phyloP scores from a whole-genome alignment of 2,113 vertebrate genomes.

The Platysteira castanea region DNA sequence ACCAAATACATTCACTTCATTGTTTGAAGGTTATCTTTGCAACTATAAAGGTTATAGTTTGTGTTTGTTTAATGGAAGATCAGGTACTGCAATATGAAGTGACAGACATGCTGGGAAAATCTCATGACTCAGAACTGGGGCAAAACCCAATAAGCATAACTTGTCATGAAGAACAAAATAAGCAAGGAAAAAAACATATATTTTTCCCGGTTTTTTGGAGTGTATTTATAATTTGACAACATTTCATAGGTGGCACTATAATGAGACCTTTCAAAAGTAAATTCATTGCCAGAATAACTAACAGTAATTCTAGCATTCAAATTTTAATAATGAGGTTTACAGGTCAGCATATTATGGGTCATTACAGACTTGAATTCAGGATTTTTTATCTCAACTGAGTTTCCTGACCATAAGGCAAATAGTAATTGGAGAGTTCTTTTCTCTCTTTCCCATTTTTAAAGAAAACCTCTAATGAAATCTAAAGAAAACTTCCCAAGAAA shows the following conservation, averaged over 20 bases:
- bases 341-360: neutral
- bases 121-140: neutral
- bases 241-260: neutral
- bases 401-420: neutral
- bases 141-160: neutral
- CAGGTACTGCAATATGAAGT: neutral
- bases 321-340: neutral
- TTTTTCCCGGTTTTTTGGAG: neutral
- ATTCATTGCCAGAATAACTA: neutral
- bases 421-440: neutral
- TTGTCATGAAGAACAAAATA: neutral
- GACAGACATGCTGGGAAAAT: neutral
- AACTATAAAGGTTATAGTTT: constrained; percentile 19
- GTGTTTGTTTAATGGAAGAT: constrained; percentile 1
- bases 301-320: neutral
- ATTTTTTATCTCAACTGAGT: neutral
- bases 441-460: neutral
- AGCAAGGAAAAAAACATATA: neutral
- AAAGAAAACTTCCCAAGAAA: neutral
- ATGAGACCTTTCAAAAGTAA: neutral
- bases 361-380: neutral
- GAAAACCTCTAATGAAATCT: neutral
- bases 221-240: neutral
- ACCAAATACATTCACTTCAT: neutral
- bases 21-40: constrained; percentile 37